Evolutionary conservation across 2,888 invertebrate genomes (phyloP), one percentile per base, ranked within the genome.

Genomic region (Campoplex nolae): DNA sequence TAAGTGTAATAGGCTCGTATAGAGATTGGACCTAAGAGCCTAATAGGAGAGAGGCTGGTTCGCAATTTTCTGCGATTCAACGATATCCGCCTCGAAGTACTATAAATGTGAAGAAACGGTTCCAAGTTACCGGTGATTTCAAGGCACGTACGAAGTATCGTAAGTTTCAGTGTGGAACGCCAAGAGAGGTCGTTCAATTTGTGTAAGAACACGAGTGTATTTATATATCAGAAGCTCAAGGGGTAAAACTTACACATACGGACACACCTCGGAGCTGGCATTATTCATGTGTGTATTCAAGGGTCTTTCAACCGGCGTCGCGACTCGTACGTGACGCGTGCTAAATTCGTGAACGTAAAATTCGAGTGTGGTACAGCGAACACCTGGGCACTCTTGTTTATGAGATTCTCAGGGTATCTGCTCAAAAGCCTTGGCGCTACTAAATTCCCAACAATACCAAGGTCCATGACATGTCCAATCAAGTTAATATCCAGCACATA

Each of bases 131-230:
- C 67, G n/a, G 56, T 54, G 54, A 73, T 78, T 74, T 78, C 67
- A 78, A 84, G 78, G 73, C 83, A 84, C 83, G 83, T 78, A 73
- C 28, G 32, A 28, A 78, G 67, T 71, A 73, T 78, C 65, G 78
- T 56, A 65, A 78, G 71, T 73, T 62, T 70, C 77, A 83, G 54
- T 83, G 54, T 56, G 23, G 23, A 56, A 42, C 32, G 51, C 23
- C 54, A 45, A 1, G 48, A 56, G 54, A 45, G 65, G 38, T 23
- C 23, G n/a, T 67, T 32, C 16, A 28, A 58, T 68, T 4, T 7
- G 65, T 56, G 58, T 71, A 83, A 13, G 28, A 16, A 16, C 23
- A 18, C 32, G 71, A 62, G 42, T 56, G 11, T 54, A 28, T 68
- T n/a, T 48, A 13, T 35, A 65, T 42, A 78, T 18, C 51, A 54